Evolutionary conservation across 30 jellyfish, hydroid and myxozoan species (phyloP), one percentile per base, ranked within the genome.

Genomic region (Cassiopea andromeda): DNA sequence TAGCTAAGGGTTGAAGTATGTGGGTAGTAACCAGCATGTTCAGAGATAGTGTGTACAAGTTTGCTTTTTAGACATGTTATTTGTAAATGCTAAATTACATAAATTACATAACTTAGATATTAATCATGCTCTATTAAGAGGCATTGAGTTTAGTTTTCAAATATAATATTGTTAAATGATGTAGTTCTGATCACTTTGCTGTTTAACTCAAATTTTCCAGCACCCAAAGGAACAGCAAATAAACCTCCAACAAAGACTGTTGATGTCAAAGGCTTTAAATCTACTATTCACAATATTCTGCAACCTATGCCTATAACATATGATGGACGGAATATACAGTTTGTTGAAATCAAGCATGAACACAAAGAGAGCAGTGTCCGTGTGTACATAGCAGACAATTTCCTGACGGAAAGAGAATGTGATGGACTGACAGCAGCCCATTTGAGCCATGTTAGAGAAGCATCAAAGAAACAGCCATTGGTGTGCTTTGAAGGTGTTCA

Each of bases 361-460:
- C 48, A 81, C 50, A 90, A 80, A 44, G 57, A 85, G 38, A 89
- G 98, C 78, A 76, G 96, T 46, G 97, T 90, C 7, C 96, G 70
- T 81, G 91, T 93, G 48, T 93, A 69, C 71, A 59, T 85, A 18
- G 92, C 94, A 57, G 98, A 93, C 75, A 75, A 93, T 82, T 88
- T 93, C 72, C 84, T 93, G 38, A 68, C 97, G 46, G 69, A 84
- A 10, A 54, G 69, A 12, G 98, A 93, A 66, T 93, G 97, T 67
- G 96, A 93, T 89, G 97, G 97, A 2, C 61, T 93, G 78, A 81
- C 88, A 48, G 84, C 89, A 54, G 98, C 92, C 47, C 98, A 93
- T 71, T 44, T 73, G 27, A 85, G 71, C 10, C 96, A 89, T 89
- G 93, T 89, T 7, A 18, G 50, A 66, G 77, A 71, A 44, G 9